Evolutionary conservation across 2,888 invertebrate species (phyloP).

Genomic region (Pollenia griseotomentosa): DNA sequence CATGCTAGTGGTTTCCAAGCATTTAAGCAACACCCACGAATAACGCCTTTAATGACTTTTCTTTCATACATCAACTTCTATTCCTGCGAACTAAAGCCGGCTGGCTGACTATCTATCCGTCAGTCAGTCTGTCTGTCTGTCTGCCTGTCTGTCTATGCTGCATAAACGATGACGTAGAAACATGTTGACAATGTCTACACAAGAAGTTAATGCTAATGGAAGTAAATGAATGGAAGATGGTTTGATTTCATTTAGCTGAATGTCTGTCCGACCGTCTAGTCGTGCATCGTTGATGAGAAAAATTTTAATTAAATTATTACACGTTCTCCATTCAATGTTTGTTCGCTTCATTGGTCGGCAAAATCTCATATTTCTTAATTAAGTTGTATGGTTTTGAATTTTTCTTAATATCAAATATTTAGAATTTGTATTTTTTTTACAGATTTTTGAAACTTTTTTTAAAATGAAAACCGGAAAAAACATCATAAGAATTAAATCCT

Average conservation of each 20-base stretch:
- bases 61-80: not conserved
- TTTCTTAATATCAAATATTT: slow-evolving; percentile 28
- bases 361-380: slow-evolving; percentile 64
- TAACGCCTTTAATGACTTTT: slow-evolving; percentile 47
- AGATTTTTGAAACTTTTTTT: not conserved
- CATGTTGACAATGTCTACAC: slow-evolving; percentile 17
- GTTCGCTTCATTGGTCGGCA: slow-evolving; percentile 54
- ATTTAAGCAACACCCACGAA: slow-evolving; percentile 48
- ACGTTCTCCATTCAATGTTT: slow-evolving; percentile 34
- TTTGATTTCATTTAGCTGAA: slow-evolving; percentile 16
- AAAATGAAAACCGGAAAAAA: not conserved
- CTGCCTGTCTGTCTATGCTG: slow-evolving; percentile 26
- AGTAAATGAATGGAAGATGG: not conserved
- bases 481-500: slow-evolving; percentile 21
- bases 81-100: not conserved
- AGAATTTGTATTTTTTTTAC: slow-evolving; percentile 10
- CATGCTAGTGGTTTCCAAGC: slow-evolving; percentile 12
- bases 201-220: not conserved
- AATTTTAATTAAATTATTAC: slow-evolving; percentile 70
- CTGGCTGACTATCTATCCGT: not conserved
- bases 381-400: slow-evolving; percentile 59
- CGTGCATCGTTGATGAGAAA: slow-evolving; percentile 32
- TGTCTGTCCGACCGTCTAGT: slow-evolving; percentile 1
- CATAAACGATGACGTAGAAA: slow-evolving; percentile 28
- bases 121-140: not conserved